Conservation (phyloP, 2,113 vertebrate species). For the Melanerpes aurifrons region DNA sequence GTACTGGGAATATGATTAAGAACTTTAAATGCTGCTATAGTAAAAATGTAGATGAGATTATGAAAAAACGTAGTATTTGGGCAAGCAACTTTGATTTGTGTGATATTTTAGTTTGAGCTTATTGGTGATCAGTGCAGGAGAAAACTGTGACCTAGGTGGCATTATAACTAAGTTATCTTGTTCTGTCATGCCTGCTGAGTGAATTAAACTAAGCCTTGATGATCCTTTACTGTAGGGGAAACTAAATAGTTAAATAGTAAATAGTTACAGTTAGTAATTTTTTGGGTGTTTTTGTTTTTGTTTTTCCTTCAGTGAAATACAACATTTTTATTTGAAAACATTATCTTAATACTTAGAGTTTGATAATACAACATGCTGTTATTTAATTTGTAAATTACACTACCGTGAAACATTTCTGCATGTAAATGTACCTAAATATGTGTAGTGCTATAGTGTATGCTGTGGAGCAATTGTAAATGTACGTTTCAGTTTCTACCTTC, state of each 20-base stretch:
- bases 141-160: not conserved
- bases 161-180: not conserved
- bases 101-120: not conserved
- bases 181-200: not conserved
- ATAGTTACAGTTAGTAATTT: no score
- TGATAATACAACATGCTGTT: not conserved
- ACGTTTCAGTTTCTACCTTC: not conserved
- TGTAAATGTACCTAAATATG: not conserved
- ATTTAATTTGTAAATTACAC: not conserved
- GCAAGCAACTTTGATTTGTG: not conserved
- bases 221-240: not conserved
- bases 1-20: not conserved
- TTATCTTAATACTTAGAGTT: not conserved
- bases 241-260: no score
- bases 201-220: not conserved
- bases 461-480: not conserved
- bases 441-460: not conserved
- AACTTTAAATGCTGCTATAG: not conserved
- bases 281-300: no score
- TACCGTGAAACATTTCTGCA: not conserved
- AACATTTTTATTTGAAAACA: not conserved
- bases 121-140: not conserved
- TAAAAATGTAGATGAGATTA: not conserved
- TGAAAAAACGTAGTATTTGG: not conserved
- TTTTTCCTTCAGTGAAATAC: not conserved